Evolutionary conservation across 2,113 vertebrate genomes (phyloP).

Genomic region (Tragelaphus buxtoni): DNA sequence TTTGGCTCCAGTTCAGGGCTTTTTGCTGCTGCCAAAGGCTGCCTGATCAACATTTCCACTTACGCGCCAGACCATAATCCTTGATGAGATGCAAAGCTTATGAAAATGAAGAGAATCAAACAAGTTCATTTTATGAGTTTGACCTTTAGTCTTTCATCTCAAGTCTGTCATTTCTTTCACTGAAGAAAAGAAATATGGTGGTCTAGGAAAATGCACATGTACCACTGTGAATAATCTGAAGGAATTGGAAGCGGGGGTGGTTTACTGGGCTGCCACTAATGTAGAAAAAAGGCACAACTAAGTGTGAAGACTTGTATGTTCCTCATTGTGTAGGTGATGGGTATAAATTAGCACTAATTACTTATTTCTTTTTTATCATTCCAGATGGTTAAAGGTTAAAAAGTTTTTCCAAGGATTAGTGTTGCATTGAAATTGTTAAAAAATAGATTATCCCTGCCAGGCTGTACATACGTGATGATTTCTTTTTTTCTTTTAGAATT

Average conservation of each 20-base stretch:
- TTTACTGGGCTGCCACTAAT: slow-evolving; percentile 46
- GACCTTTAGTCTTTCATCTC: slow-evolving; percentile 63
- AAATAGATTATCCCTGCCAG: slow-evolving; percentile 53
- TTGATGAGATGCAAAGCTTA: neutral
- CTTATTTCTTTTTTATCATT: slow-evolving; percentile 77
- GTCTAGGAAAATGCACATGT: slow-evolving; percentile 26
- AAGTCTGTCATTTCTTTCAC: slow-evolving; percentile 69
- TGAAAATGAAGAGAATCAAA: slow-evolving; percentile 23
- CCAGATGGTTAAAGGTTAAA: slow-evolving; percentile 78
- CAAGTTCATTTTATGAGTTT: slow-evolving; percentile 10
- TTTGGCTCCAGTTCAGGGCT: neutral
- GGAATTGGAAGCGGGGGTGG: neutral
- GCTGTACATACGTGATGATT: slow-evolving; percentile 56
- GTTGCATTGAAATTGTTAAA: slow-evolving; percentile 68
- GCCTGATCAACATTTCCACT: neutral
- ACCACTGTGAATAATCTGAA: slow-evolving; percentile 50
- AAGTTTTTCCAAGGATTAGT: slow-evolving; percentile 79
- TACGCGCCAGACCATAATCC: neutral
- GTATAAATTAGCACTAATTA: slow-evolving; percentile 80
- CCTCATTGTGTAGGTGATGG: slow-evolving; percentile 72
- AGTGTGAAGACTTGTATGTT: slow-evolving; percentile 74
- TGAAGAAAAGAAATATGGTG: slow-evolving; percentile 47
- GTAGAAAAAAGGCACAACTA: slow-evolving; percentile 59
- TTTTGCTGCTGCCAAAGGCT: neutral
- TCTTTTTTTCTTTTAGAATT: slow-evolving; percentile 85